Base-by-base conservation (phyloP, 2,797 vertebrate genomes). In the Mus spretus region DNA sequence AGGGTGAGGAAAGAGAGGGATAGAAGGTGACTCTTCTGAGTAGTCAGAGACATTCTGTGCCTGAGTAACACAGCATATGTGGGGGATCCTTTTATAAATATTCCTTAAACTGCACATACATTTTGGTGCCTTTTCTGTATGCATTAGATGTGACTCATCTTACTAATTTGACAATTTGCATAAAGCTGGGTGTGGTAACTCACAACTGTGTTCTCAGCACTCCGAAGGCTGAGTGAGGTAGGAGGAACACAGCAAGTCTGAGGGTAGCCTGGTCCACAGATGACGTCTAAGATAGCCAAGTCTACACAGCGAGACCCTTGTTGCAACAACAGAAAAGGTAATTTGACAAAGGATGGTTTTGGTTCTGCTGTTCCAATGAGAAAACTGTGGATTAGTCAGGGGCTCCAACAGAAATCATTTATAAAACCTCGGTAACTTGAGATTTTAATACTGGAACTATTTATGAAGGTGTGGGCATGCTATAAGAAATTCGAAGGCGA, bases 401-500 rank as follows among this genome's bases (percentile, higher is more conserved):
- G 59, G 55, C 5, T 61, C 53, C 61, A 78, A n/a, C 65, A 96
- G 22, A 92, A 94, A 87, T 75, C 24, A 72, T 59, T 72, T 67
- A 63, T 50, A 75, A 4, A 83, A 83, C 91, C 82, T 91, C 75
- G 19, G 31, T 77, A 89, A 91, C 81, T 75, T 57, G 53, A 53
- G 57, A 89, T 1, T 75, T 79, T 92, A 79, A 91, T n/a, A 67
- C 53, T 95, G 55, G 70, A 47, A 70, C 12, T 74, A 37, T 79
- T 92, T 90, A 92, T 50, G 50, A 90, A 90, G 8, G 59, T 79
- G 80, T 87, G 63, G 79, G 10, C 67, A 44, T 61, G 20, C 3
- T 44, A n/a, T 96, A 93, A 89, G 37, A 53, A 96, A 88, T 15
- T n/a, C n/a, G 40, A 57, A 94, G 74, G 47, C 34, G 34, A 26